Evolutionary conservation across 2,888 invertebrate species (phyloP), one percentile per base, ranked within the genome.

Genomic region (Lampropteryx suffumata): DNA sequence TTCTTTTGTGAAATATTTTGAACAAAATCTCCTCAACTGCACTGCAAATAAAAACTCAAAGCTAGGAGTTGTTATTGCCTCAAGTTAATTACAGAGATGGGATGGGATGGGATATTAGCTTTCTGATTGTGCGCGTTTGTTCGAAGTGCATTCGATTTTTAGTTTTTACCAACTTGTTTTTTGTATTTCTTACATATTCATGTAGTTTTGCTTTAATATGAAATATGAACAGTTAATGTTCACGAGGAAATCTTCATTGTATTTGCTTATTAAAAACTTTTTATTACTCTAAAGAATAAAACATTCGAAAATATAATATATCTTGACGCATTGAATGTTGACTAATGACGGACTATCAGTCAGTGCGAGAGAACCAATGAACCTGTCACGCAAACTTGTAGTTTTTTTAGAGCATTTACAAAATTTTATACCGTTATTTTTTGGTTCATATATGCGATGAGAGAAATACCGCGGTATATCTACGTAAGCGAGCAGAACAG

Each of bases 401-500:
- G 46, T 28, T 57, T 57, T 57, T 50, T 30, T 37, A 46, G 24
- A 24, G n/a, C 34, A 17, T 59, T 48, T 55, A 52, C 30, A 46
- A 48, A 33, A 39, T 40, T 47, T 49, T 51, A 48, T 44, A 36
- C 2, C 10, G 26, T 44, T 28, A 36, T 51, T 44, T 43, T 35
- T 44, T 50, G 17, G 9, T 45, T 34, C 35, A 47, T 50, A 24
- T 48, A 35, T 43, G 33, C 39, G 8, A 59, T 61, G 59, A 45
- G 50, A 30, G 36, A 50, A 48, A 34, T 61, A 34, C 29, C 53
- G 32, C 55, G 47, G 32, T 50, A 47, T 27, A 40, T 45, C n/a
- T 43, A 32, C 12, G 21, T 51, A 12, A 47, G 45, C 32, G 57
- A 55, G 39, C 50, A 17, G 29, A 50, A n/a, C n/a, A n/a, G n/a